Evolutionary conservation across 2,888 invertebrate species (phyloP).

Genomic region (Rutpela maculata): DNA sequence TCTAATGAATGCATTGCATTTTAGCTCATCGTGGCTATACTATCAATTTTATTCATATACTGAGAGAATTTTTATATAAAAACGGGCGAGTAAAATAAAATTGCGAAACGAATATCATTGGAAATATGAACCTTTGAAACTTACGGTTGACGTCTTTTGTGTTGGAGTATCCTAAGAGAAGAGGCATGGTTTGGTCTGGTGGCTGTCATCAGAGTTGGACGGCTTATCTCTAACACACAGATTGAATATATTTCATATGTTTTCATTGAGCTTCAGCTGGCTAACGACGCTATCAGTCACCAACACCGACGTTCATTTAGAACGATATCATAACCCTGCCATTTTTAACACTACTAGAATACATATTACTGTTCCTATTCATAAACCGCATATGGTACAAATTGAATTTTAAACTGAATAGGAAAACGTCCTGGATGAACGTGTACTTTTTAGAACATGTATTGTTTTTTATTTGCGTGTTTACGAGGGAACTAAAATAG

Average conservation of each 20-base stretch:
- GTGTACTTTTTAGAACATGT: background rate
- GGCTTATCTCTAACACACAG: conserved; percentile 80
- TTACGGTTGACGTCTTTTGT: conserved; percentile 28
- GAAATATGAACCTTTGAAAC: conserved; percentile 1
- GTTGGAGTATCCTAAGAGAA: conserved; percentile 22
- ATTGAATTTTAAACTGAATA: conserved; percentile 24
- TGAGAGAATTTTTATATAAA: background rate
- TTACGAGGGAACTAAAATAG: too few relatives aligned
- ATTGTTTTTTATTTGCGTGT: background rate
- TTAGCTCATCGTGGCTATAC: too few relatives aligned
- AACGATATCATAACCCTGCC: conserved; percentile 45
- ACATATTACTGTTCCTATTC: conserved; percentile 45
- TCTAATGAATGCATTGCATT: too few relatives aligned
- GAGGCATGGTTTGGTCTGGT: conserved; percentile 33
- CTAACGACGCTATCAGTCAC: conserved; percentile 71
- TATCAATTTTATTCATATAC: too few relatives aligned
- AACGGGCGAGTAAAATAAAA: background rate
- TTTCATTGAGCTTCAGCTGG: conserved; percentile 72
- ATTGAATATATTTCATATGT: conserved; percentile 84
- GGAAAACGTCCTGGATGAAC: background rate
- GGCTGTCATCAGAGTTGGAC: conserved; percentile 53
- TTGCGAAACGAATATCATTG: background rate
- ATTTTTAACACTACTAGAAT: conserved; percentile 49
- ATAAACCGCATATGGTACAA: conserved; percentile 25
- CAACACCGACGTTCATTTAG: conserved; percentile 65